Evolutionary conservation across 1,140 invertebrate genomes (phyloP), one percentile per base, ranked within the genome.

Genomic region (Megalopta genalis): DNA sequence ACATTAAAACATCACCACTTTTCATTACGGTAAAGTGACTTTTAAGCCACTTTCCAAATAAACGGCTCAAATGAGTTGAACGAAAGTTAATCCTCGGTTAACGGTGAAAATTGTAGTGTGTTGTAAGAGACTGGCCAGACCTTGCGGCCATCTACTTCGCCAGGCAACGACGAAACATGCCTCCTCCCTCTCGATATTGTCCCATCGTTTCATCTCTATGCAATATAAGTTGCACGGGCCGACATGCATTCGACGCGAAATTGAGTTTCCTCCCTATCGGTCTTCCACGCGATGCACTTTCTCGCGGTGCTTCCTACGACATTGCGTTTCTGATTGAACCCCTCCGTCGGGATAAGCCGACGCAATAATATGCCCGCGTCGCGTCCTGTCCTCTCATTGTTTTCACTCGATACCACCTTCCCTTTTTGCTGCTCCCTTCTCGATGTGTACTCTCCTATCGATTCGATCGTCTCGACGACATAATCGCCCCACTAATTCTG

Each of bases 181-280:
- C n/a, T 23, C n/a, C 21, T 39, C 60, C 23, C 42, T 23, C 14
- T 59, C 37, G 39, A 25, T 64, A 39, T 39, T 62, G 25, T 37
- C 21, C 14, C n/a, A 0, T 12, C 7, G 32, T 42, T 42, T 0
- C 39, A 9, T 46, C 21, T 23, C 39, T 25, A 54, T 68, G 49
- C 25, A n/a, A 54, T 57, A 54, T 10, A 27, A 69, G 27, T 37
- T 37, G 49, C 49, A 37, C 27, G 32, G 39, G 39, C 42, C 39
- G n/a, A n/a, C n/a, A 46, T 66, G 64, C 10, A n/a, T 57, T 54
- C n/a, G 3, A 9, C 62, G 73, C 18, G 63, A 66, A 67, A 66
- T 75, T 75, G 73, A 75, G 63, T 75, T 66, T 39, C 39, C 49
- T 39, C n/a, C 16, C 5, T 39, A 42, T 66, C 42, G 49, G 64